Base-by-base conservation (phyloP, 2,888 invertebrate genomes). In the Galerucella calmariensis region DNA sequence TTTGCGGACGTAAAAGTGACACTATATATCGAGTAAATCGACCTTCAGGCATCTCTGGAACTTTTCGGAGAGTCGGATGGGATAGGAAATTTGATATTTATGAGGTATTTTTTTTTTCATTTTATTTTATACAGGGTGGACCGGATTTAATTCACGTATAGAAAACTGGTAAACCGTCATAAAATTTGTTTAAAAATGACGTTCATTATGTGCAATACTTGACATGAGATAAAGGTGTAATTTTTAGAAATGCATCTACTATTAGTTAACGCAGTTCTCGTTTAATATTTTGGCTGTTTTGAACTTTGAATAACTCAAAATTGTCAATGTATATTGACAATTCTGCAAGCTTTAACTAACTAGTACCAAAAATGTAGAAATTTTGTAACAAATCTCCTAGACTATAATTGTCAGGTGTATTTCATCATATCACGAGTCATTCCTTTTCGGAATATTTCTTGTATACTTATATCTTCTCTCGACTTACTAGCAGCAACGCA, bases 21-120 rank as follows among this genome's bases (percentile, higher is more conserved):
- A 75, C n/a, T n/a, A 61, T 69, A 67, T 75, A 72, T 67, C 69
- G 69, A 67, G 74, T 66, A 75, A 75, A 75, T 75, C 73, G 75
- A 72, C 69, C 66, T 73, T 73, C 65, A 68, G 69, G 59, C 73
- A 66, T 75, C 69, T 69, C 48, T 44, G 41, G 56, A 74, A 74
- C 67, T 24, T 74, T 41, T 59, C n/a, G 53, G 63, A 46, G 41
- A 62, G 63, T 51, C 41, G 63, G 35, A 48, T 20, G 53, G 66
- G 59, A 63, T 66, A 16, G 63, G 58, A 66, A 70, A 66, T 65
- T 58, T 63, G 58, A 71, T 71, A 71, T 71, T 71, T 71, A 66
- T 59, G 66, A 58, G 46, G 59, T 44, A 71, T n/a, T n/a, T n/a
- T 65, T 71, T 71, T 63, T 56, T 27, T 3, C 27, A 24, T 71